phyloP scores from a whole-genome alignment of 2,797 vertebrate species.

The Lycodopsis pacificus region DNA sequence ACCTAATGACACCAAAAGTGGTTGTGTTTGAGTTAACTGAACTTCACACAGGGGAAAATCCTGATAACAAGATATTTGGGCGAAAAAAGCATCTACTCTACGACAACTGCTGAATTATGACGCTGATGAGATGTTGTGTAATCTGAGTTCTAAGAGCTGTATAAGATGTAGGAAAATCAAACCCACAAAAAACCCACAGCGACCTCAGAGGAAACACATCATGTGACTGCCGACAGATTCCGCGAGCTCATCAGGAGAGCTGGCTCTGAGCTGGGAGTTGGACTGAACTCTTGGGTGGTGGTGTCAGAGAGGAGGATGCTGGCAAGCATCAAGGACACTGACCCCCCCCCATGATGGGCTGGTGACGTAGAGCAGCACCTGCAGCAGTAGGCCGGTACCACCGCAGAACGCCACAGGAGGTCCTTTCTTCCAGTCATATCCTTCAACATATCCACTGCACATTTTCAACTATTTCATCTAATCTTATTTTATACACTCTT shows the following conservation, averaged over 20 bases:
- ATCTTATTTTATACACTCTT: background rate
- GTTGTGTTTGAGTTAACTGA: background rate
- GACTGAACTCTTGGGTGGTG: background rate
- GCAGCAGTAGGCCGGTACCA: background rate
- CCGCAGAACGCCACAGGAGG: background rate
- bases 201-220: slow-evolving; percentile 5
- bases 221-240: background rate
- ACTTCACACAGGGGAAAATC: background rate
- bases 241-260: background rate
- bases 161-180: slow-evolving; percentile 13
- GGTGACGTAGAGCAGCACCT: background rate
- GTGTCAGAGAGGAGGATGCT: background rate
- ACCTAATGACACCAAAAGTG: slow-evolving; percentile 13
- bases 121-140: slow-evolving; percentile 17
- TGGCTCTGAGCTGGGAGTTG: background rate
- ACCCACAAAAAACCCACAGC: slow-evolving; percentile 14
- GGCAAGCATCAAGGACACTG: background rate
- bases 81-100: background rate
- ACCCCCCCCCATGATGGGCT: background rate
- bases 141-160: background rate
- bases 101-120: background rate
- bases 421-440: background rate
- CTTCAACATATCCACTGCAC: background rate
- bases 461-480: background rate
- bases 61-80: background rate